Evolutionary conservation across 2,888 invertebrate genomes (phyloP).

Genomic region (Drosophila paramelanica): DNA sequence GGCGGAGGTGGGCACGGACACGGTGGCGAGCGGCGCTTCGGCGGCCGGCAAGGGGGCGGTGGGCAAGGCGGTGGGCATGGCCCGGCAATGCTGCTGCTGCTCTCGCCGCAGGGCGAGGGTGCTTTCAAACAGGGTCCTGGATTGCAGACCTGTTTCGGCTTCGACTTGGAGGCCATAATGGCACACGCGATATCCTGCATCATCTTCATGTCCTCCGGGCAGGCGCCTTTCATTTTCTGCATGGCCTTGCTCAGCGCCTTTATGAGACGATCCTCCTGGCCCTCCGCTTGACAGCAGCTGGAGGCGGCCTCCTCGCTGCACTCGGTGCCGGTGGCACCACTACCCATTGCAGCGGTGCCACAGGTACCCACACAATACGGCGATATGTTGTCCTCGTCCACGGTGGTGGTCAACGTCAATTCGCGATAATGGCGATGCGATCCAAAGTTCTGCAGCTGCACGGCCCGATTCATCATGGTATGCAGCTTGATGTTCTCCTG

Average conservation of each 20-base stretch:
- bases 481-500: constrained; percentile 82
- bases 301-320: constrained; percentile 54
- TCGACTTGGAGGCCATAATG: constrained; percentile 59
- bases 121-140: constrained; percentile 43
- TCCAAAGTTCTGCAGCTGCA: constrained; percentile 80
- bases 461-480: constrained; percentile 76
- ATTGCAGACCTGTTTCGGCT: constrained; percentile 46
- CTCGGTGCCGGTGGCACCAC: constrained; percentile 41
- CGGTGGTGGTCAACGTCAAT: constrained; percentile 79
- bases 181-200: constrained; percentile 73
- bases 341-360: constrained; percentile 12
- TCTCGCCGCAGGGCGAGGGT: constrained; percentile 32
- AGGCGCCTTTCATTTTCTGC: constrained; percentile 78
- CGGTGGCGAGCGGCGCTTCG: constrained; percentile 16
- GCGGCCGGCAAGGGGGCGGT: not conserved
- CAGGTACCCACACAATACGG: constrained; percentile 52
- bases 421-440: constrained; percentile 78
- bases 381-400: constrained; percentile 81
- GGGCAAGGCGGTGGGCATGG: constrained; percentile 5
- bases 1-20: constrained; percentile 5
- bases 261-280: constrained; percentile 66
- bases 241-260: constrained; percentile 67
- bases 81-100: constrained; percentile 43
- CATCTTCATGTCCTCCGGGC: constrained; percentile 77
- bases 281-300: constrained; percentile 38